Evolutionary conservation across 2,113 vertebrate genomes (phyloP).

Genomic region (Notarius lentiginosus): DNA sequence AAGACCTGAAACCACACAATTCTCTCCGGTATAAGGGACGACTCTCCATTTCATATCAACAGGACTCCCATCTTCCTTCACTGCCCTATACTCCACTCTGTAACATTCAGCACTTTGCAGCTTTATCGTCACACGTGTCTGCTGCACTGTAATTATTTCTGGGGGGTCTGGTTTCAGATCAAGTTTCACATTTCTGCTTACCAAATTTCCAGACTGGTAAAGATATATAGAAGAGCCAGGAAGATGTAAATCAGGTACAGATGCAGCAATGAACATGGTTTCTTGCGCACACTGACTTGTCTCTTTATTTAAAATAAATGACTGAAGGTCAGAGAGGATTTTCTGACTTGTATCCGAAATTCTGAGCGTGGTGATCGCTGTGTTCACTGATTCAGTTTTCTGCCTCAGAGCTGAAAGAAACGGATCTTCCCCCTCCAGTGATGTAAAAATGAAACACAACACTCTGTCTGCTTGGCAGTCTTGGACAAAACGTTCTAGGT

Average conservation of each 20-base stretch:
- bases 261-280: slow-evolving; percentile 25
- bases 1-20: slow-evolving; percentile 2
- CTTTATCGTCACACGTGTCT: neutral
- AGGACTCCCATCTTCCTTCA: neutral
- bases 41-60: neutral
- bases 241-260: neutral
- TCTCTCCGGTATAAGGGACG: neutral
- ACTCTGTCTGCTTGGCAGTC: neutral
- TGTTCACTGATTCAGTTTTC: neutral
- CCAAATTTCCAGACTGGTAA: neutral
- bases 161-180: neutral
- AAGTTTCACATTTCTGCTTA: slow-evolving; percentile 14
- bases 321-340: neutral
- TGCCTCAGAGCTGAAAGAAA: slow-evolving; percentile 18
- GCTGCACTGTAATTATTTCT: neutral
- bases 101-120: neutral
- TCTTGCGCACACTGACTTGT: neutral
- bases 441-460: slow-evolving; percentile 24
- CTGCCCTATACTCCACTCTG: neutral
- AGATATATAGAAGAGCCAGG: neutral
- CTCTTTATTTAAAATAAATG: slow-evolving; percentile 21
- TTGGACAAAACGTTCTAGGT: neutral
- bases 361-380: neutral
- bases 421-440: slow-evolving; percentile 1
- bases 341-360: neutral